These are phyloP conservation scores for human DNA, from an alignment of 2,113 vertebrate genomes.

Conservation along the genomic window GRCh38 chr12:98745001-98745500, in stretches of 20 bases:
- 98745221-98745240: conserved; percentile 71
- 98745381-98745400: conserved; percentile 64
- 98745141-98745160: conserved; percentile 81
- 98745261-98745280: conserved; percentile 82
- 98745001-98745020: conserved; percentile 81
- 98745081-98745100: conserved; percentile 80
- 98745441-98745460: conserved; percentile 84
- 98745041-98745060: conserved; percentile 88
- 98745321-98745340: conserved; percentile 81
- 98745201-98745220: conserved; percentile 67
- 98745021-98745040: conserved; percentile 86
- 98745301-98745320: conserved; percentile 80
- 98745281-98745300: conserved; percentile 71
- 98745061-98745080: conserved; percentile 86
- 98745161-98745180: conserved; percentile 85
- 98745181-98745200: conserved; percentile 82
- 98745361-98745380: conserved; percentile 82
- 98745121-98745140: conserved; percentile 77
- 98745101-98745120: conserved; percentile 82
- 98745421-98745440: conserved; percentile 84
- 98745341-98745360: conserved; percentile 83
- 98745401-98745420: conserved; percentile 83
- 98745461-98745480: conserved; percentile 63
- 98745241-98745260: conserved; percentile 69
- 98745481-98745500: conserved; percentile 67